Evolutionary conservation across 2,888 invertebrate genomes (phyloP), one percentile per base, ranked within the genome.

Genomic region (Seira ritae): DNA sequence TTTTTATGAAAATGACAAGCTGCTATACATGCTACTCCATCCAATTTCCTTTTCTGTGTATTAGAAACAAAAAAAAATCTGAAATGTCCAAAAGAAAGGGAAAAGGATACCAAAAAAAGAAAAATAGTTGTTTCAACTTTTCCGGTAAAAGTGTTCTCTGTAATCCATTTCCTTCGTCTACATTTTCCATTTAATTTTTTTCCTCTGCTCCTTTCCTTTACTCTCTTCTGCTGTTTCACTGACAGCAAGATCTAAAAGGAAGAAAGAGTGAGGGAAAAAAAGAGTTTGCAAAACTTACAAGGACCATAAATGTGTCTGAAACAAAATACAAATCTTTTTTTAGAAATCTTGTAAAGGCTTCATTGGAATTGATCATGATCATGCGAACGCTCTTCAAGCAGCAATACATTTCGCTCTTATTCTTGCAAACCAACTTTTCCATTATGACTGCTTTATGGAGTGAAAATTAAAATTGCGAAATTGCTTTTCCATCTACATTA

Each of bases 111-210:
- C 76, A 82, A 72, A 77, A 72, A 77, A 31, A 31, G 78, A 31
- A 31, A 84, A 84, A 84, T 84, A 79, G 74, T 31, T 84, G 83
- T 84, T 84, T 84, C 83, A 84, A 79, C 69, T 84, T 84, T 84
- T 84, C 83, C 78, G 78, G 78, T 78, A 74, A 83, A 80, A 83
- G 78, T 84, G 75, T 79, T 37, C 19, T 22, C 67, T 75, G 70
- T 79, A 84, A 84, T 84, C 83, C 74, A 83, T 83, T 83, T 83
- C 82, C 82, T 77, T 69, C 72, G 23, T 62, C 46, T 62, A 55
- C 55, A 17, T 55, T 62, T 73, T 77, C 66, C 69, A 67, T 60
- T 60, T 55, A 55, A 67, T 73, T 60, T 76, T 55, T 55, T 15
- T 15, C 55, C 15, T 42, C 6, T 42, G 42, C 42, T 12, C 12